Evolutionary conservation across 2,888 invertebrate genomes (phyloP), one percentile per base, ranked within the genome.

Genomic region (Himalopsyche tibetana): DNA sequence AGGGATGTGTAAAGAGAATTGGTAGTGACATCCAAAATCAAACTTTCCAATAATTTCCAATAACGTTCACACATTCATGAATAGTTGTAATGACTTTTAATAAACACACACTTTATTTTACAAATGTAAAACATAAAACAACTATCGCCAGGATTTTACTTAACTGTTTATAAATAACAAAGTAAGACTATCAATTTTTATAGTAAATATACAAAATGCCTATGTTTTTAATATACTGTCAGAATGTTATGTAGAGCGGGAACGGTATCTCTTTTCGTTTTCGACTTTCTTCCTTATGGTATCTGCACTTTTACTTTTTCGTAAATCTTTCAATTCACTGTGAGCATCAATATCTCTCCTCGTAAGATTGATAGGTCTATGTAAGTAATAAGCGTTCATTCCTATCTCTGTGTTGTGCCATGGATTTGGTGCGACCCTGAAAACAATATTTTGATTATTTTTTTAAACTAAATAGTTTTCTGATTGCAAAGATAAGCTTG

Each of bases 321-420:
- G 12, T 36, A 38, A 12, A 38, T 74, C 15, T 12, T 74, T 74
- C 9, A 38, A 12, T 36, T 8, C 6, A 11, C 11, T 11, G 2
- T 15, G 74, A 38, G 74, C 9, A 36, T 36, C 5, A 12, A 11
- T 5, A 36, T 74, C 38, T 28, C 36, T 36, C 28, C 15, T 28
- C 36, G 84, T 55, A 4, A 84, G 40, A 11, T 74, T 9, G 5
- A 86, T 45, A 5, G 86, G 86, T 19, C 87, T 36, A 55, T 87
- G 85, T 15, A 87, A 55, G 42, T 87, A 87, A 51, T 87, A 87
- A 11, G 87, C 87, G 17, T 83, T 87, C 6, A 85, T 56, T 17
- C 87, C 87, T 8, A 87, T 87, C 42, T 87, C 87, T 17, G 87
- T 87, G 79, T 84, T 83, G 19, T 28, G 55, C 87, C 87, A 87